These are phyloP conservation scores for Arrhamphus sclerolepis DNA, from an alignment of 2,797 vertebrate genomes.

Conservation along the genomic window DNA sequence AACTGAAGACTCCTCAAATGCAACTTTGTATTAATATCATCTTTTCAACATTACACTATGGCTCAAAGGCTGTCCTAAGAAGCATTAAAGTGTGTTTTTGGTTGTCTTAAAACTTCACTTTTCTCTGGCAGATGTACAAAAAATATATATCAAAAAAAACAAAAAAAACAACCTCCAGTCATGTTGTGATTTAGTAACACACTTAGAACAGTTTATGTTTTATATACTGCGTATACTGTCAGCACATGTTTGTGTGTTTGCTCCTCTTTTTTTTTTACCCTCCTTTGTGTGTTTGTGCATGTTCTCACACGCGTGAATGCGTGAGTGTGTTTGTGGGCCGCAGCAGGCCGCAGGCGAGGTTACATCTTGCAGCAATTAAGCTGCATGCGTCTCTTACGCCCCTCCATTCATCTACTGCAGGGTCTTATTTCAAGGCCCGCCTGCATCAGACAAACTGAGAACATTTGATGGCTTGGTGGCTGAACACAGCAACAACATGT, in stretches of 20 bases:
- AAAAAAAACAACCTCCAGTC: not conserved
- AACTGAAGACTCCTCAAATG: slow-evolving; percentile 31
- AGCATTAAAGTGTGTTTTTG: too few species aligned
- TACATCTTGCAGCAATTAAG: slow-evolving; percentile 83
- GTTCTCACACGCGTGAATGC: slow-evolving; percentile 46
- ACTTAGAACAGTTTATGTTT: slow-evolving; percentile 40
- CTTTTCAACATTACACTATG: slow-evolving; percentile 49
- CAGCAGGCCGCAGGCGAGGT: slow-evolving; percentile 73
- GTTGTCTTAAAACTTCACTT: slow-evolving; percentile 53
- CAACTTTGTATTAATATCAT: slow-evolving; percentile 49
- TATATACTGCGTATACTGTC: slow-evolving; percentile 24
- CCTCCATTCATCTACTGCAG: slow-evolving; percentile 66
- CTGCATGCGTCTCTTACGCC: slow-evolving; percentile 75
- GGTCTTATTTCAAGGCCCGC: slow-evolving; percentile 75
- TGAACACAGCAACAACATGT: slow-evolving; percentile 63
- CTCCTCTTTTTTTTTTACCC: not conserved
- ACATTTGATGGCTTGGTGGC: slow-evolving; percentile 66
- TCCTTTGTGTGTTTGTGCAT: slow-evolving; percentile 2
- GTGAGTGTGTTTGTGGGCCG: slow-evolving; percentile 63
- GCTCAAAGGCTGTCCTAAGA: slow-evolving; percentile 34
- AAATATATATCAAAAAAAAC: slow-evolving; percentile 28
- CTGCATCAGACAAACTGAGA: slow-evolving; percentile 62
- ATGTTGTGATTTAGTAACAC: slow-evolving; percentile 33
- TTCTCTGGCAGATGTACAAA: slow-evolving; percentile 53
- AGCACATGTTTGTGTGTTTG: slow-evolving; percentile 46